These are phyloP conservation scores for Gryon sp. DNA, from an alignment of 1,140 invertebrate genomes.

Conservation along the genomic window DNA sequence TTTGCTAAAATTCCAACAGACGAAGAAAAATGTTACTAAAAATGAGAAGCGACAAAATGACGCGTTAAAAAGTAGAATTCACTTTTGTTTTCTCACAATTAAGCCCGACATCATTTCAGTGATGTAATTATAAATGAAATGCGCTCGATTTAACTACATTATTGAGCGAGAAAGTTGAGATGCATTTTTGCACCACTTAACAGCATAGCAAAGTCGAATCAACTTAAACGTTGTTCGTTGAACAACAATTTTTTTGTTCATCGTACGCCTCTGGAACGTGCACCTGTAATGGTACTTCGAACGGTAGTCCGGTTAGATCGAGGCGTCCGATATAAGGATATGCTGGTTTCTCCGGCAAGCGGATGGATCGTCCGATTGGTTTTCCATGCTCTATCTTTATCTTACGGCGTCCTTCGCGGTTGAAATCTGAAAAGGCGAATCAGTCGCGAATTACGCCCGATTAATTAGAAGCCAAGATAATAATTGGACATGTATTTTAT, in stretches of 20 bases:
- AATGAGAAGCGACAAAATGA: no score
- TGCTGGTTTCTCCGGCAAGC: conserved; percentile 52
- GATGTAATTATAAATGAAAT: background rate
- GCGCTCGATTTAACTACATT: background rate
- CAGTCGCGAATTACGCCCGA: conserved; percentile 62
- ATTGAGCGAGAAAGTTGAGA: background rate
- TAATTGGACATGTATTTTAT: conserved; percentile 65
- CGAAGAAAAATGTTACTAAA: no score
- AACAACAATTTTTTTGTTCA: conserved; percentile 24
- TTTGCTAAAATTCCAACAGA: no score
- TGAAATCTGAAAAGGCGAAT: conserved; percentile 58
- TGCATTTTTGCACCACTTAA: conserved; percentile 19
- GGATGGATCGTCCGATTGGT: conserved; percentile 51
- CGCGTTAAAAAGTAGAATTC: no score
- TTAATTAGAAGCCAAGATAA: conserved; percentile 64
- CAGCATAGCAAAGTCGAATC: conserved; percentile 15
- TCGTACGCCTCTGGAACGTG: conserved; percentile 12
- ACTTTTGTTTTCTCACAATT: no score
- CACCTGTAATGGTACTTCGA: conserved; percentile 54
- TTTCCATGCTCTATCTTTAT: conserved; percentile 42
- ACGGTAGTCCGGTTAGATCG: conserved; percentile 60
- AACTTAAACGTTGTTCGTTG: conserved; percentile 15
- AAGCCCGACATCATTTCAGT: no score
- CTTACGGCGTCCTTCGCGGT: conserved; percentile 36
- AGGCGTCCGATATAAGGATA: conserved; percentile 46